Evolutionary conservation across 1,140 invertebrate species (phyloP), one percentile per base, ranked within the genome.

Genomic region (Zaprionus kolodkinae): DNA sequence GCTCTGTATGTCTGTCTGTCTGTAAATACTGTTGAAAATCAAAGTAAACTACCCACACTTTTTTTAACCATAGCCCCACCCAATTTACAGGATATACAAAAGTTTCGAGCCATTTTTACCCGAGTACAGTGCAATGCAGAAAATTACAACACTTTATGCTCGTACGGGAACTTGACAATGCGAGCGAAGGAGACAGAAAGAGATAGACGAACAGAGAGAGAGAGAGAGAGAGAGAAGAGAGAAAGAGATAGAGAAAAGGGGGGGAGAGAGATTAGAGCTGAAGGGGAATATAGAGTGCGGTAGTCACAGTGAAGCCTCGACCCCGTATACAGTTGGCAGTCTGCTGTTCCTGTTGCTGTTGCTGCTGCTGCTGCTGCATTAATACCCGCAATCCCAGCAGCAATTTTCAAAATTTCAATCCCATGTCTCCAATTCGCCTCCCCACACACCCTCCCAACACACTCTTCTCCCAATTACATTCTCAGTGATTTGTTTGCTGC

Each of bases 311-410:
- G 3, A 50, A 60, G 40, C 45, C 25, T 27, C 40, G 57, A 36
- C 40, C 25, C 25, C 62, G 36, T 17, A 48, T 35, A 30, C 36
- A 63, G 52, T 59, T 48, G 36, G 11, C 60, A 64, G 43, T 59
- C 27, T 40, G 72, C 65, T 57, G 33, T 4, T 33, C 1, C 30
- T 33, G 30, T 33, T 33, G 30, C 30, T 33, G 30, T 4, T 33
- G 30, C 30, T 21, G 21, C 2, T 33, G 30, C 21, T 40, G 72
- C 61, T 57, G 61, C 83, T 81, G 61, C 76, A 82, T 81, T 78
- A 86, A 80, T 88, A 78, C 80, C 73, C 84, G 84, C 80, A 88
- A 89, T 88, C 85, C 85, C 85, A 84, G 75, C 78, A 89, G 85
- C 85, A 88, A 88, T 88, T 88, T 88, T 88, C 63, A 88, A 88